Base-by-base conservation (phyloP, 2,113 vertebrate species). In the Heterotilapia buettikoferi region DNA sequence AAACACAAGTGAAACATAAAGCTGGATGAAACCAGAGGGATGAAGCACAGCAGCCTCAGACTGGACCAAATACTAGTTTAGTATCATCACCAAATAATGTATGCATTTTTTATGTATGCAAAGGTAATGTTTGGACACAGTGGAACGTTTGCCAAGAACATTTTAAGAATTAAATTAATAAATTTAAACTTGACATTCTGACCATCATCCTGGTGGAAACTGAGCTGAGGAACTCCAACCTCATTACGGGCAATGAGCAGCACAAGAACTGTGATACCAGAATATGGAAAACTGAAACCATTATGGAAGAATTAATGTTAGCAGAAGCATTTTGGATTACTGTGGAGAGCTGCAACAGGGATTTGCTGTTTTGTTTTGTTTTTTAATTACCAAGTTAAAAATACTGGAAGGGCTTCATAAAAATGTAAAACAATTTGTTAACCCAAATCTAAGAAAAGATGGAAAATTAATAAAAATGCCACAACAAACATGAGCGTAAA, bases 11-110 rank as follows among this genome's bases (percentile, higher is more conserved):
- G 53, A 89, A 88, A 90, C 86, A 87, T 92, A 84, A 90, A 40
- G 63, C 43, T 53, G 85, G 73, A 85, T 91, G 89, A 85, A 84
- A 92, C 13, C 36, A 78, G 54, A 76, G 82, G 84, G 85, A 76
- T 92, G 92, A 93, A 94, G 90, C 82, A 85, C 71, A 90, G 88
- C 91, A 38, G 73, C 92, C 43, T 78, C 45, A 14, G 80, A 29
- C 52, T 43, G 33, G 19, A 84, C 19, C 76, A 47, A 78, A 85
- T 9, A 79, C 29, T 29, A 26, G 10, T 47, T 76, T 47, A 54
- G 16, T 12, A 47, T 6, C 47, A 31, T 11, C n/a, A 29, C 26
- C 45, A 78, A 78, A 50, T 50, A 50, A 78, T 50, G 6, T 45
- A 26, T 76, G 6, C 4, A 4, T 76, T 78, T 40, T 43, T 18